These are phyloP conservation scores for Drosophila quadrilineata DNA, from an alignment of 1,140 invertebrate genomes.

Conservation along the genomic window DNA sequence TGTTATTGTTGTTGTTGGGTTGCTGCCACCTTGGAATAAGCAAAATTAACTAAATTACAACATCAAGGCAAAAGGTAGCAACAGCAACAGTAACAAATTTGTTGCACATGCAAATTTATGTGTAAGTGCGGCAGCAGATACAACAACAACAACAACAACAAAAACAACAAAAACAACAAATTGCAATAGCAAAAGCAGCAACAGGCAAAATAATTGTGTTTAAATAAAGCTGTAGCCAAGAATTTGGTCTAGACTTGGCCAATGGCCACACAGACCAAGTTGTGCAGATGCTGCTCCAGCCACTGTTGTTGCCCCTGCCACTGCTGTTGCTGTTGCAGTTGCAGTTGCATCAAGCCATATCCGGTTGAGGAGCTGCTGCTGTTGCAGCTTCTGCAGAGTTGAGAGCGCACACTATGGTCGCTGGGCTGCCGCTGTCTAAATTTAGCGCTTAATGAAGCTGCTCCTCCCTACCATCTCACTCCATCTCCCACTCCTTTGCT, in stretches of 20 bases:
- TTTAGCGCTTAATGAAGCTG: slow-evolving; percentile 77
- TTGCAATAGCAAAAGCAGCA: slow-evolving; percentile 2
- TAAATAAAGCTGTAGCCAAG: slow-evolving; percentile 68
- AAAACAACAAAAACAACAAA: not conserved
- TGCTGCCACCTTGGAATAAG: slow-evolving; percentile 76
- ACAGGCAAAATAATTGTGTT: slow-evolving; percentile 74
- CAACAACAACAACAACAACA: slow-evolving; percentile 15
- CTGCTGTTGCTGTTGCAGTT: slow-evolving; percentile 44
- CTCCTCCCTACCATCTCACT: no score
- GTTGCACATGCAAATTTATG: slow-evolving; percentile 80
- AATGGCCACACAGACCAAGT: slow-evolving; percentile 20
- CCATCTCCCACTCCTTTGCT: no score
- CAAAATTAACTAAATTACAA: slow-evolving; percentile 80
- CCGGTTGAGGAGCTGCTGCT: slow-evolving; percentile 48
- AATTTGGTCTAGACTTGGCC: slow-evolving; percentile 30
- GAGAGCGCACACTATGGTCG: slow-evolving; percentile 44
- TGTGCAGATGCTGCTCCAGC: slow-evolving; percentile 19
- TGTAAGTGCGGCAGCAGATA: slow-evolving; percentile 70
- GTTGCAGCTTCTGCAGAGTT: slow-evolving; percentile 19
- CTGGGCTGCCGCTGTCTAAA: slow-evolving; percentile 72
- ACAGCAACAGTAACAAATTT: slow-evolving; percentile 63
- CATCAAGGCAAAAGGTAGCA: slow-evolving; percentile 55
- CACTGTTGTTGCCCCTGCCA: slow-evolving; percentile 1
- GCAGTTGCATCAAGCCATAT: slow-evolving; percentile 74
- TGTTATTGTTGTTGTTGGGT: slow-evolving; percentile 49